Percentiles rank a stretch among this genome's conserved stretches.
Conservation (phyloP, 1,140 invertebrate genomes). For the Nasonia giraulti region DNA sequence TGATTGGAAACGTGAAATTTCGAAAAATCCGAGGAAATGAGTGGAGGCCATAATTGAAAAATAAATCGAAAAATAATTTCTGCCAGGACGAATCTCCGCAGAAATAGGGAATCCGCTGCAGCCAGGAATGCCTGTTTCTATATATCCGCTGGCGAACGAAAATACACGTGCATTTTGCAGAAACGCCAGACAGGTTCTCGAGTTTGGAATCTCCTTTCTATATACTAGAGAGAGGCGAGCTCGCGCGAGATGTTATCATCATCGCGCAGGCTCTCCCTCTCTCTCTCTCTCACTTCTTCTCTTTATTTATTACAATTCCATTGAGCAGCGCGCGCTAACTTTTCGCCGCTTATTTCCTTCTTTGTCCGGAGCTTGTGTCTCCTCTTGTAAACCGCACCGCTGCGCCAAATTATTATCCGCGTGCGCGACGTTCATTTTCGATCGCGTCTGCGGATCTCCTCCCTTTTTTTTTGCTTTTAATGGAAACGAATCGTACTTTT, state of each 20-base stretch:
- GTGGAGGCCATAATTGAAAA: not conserved
- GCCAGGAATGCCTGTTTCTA: conserved; percentile 14
- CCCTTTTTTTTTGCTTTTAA: not conserved
- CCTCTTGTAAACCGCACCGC: not conserved
- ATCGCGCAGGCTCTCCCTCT: conserved; percentile 44
- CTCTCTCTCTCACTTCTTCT: conserved; percentile 25
- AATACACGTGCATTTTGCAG: conserved; percentile 56
- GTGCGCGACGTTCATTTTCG: not conserved
- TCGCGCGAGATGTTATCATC: conserved; percentile 61
- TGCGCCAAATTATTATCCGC: not conserved
- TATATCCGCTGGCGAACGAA: conserved; percentile 29
- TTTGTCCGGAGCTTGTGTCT: not conserved
- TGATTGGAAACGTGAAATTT: too few relatives aligned
- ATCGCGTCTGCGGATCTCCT: not conserved
- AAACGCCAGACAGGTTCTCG: conserved; percentile 59
- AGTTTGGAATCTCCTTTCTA: conserved; percentile 53
- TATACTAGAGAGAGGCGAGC: conserved; percentile 36
- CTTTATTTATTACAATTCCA: conserved; percentile 50
- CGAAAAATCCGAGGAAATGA: too few relatives aligned
- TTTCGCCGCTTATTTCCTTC: conserved; percentile 15
- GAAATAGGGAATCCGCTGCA: conserved; percentile 2
- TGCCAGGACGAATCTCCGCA: too few relatives aligned
- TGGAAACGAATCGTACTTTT: too few relatives aligned
- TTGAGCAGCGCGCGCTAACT: not conserved
- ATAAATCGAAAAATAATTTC: not conserved